Evolutionary conservation across 2,888 invertebrate species (phyloP).

Genomic region (Andrena chrysosceles): DNA sequence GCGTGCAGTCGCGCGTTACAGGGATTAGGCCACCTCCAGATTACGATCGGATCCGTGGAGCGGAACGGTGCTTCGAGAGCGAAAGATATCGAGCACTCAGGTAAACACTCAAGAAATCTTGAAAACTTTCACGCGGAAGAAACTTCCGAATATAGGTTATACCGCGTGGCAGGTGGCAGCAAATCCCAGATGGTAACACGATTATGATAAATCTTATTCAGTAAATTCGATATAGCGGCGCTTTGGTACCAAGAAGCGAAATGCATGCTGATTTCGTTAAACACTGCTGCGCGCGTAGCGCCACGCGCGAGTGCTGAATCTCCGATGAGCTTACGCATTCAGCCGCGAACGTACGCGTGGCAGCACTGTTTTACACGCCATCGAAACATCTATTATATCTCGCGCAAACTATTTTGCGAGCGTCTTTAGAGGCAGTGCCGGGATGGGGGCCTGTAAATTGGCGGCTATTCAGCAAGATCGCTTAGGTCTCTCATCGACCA

Average conservation of each 20-base stretch:
- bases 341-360: background rate
- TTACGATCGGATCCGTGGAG: background rate
- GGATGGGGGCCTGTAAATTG: conserved; percentile 27
- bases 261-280: conserved; percentile 31
- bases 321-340: conserved; percentile 40
- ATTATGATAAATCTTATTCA: background rate
- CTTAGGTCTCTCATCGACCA: conserved; percentile 46
- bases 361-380: conserved; percentile 21
- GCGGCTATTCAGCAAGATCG: conserved; percentile 41
- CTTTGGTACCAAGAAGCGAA: background rate
- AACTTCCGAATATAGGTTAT: too few species aligned
- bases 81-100: too few species aligned
- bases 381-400: conserved; percentile 38
- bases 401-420: conserved; percentile 31
- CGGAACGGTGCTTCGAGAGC: background rate
- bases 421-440: conserved; percentile 20
- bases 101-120: too few species aligned
- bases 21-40: background rate
- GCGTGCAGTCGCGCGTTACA: background rate
- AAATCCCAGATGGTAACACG: background rate
- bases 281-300: background rate
- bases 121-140: too few species aligned
- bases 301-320: conserved; percentile 15
- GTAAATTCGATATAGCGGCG: background rate
- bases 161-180: background rate